These are phyloP conservation scores for Holocentrus rufus DNA, from an alignment of 2,797 vertebrate species.

Conservation along the genomic window DNA sequence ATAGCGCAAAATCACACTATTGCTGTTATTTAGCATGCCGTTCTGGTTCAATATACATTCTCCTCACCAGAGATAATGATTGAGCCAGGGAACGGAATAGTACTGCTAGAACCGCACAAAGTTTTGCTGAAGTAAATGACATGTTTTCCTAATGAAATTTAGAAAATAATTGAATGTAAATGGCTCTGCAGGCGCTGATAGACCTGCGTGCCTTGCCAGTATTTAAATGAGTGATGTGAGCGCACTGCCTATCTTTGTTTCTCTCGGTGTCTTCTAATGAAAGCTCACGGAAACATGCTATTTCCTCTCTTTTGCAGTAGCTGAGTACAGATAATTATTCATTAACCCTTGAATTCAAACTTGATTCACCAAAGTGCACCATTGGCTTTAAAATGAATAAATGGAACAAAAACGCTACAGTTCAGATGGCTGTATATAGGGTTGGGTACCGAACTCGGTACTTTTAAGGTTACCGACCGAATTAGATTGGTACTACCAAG, in stretches of 20 bases:
- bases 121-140: conserved; percentile 31
- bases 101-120: conserved; percentile 8
- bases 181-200: conserved; percentile 30
- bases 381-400: background rate
- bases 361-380: conserved; percentile 16
- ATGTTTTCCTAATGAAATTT: conserved; percentile 58
- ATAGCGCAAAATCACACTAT: conserved; percentile 12
- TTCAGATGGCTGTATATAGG: too few relatives aligned
- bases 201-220: conserved; percentile 18
- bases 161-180: conserved; percentile 60
- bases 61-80: conserved; percentile 34
- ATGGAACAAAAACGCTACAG: background rate
- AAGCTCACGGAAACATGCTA: background rate
- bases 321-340: conserved; percentile 15
- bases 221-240: conserved; percentile 35
- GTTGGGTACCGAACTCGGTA: too few relatives aligned
- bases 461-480: too few relatives aligned
- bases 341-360: conserved; percentile 16
- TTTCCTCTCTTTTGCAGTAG: background rate
- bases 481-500: too few relatives aligned
- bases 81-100: conserved; percentile 20
- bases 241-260: conserved; percentile 14
- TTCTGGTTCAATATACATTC: conserved; percentile 20
- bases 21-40: conserved; percentile 44
- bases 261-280: background rate